A percentile compares a stretch with the other conserved stretches of the same genome.
phyloP scores from a whole-genome alignment of 2,113 vertebrate species.

The Macheiramphus alcinus region DNA sequence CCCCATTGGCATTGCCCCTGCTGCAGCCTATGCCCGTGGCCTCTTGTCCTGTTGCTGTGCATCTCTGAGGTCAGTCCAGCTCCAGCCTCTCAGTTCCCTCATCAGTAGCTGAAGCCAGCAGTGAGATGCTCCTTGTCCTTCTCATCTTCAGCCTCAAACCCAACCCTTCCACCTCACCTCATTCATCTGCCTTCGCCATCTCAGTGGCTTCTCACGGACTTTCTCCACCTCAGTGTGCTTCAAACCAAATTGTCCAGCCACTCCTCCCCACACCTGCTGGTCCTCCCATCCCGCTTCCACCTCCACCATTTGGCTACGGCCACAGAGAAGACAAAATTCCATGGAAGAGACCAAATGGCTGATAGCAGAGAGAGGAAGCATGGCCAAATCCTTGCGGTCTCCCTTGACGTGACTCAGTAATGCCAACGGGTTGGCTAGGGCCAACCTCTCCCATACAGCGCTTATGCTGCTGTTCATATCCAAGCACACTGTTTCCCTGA shows the following conservation, averaged over 20 bases:
- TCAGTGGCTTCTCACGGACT: background rate
- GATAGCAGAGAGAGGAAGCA: background rate
- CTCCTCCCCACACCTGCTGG: rapidly evolving
- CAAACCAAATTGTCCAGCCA: background rate
- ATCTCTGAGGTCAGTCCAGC: background rate
- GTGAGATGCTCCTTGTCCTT: background rate
- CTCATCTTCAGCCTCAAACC: background rate
- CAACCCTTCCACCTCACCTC: background rate
- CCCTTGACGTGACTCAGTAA: background rate
- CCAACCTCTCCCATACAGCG: background rate
- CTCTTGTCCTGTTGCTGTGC: background rate
- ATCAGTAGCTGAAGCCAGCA: background rate
- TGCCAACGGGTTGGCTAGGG: background rate
- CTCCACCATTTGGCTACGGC: background rate
- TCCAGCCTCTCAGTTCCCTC: background rate
- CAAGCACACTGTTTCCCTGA: background rate
- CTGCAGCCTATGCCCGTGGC: background rate
- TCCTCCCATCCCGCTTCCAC: background rate
- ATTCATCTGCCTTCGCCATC: background rate
- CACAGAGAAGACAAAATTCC: background rate
- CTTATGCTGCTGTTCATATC: background rate
- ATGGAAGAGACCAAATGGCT: background rate
- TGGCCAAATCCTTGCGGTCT: background rate
- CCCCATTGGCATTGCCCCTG: background rate
- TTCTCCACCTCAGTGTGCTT: background rate